Evolutionary conservation across 1,140 invertebrate genomes (phyloP), one percentile per base, ranked within the genome.

Genomic region (Drosophila triauraria): DNA sequence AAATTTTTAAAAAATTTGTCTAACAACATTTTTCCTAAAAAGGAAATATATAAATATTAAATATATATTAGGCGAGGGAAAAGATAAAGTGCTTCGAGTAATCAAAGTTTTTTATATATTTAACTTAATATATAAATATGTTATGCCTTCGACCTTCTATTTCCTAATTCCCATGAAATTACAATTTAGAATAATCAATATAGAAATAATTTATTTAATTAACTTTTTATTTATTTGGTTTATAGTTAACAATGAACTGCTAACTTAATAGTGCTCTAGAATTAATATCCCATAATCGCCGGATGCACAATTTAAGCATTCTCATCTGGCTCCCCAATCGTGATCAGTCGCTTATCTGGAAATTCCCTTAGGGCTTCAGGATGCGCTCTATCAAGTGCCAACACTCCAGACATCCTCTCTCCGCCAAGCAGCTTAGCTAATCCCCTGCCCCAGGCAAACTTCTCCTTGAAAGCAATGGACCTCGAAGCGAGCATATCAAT

Each of bases 401-500:
- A 12, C 30, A 35, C 48, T 27, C 51, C 17, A 54, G 32, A 8
- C 20, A 54, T 40, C 4, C 40, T 40, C 13, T n/a, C 25, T 38
- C 17, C 50, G 7, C 23, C 25, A 12, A 25, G 9, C 25, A 23
- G 13, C 32, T 23, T 9, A 44, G 48, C 61, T 47, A 67, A 48
- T 76, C 48, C 54, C 44, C 32, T 46, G 15, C 27, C 35, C 63
- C 48, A 23, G 43, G 30, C 43, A 4, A 43, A 47, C 9, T 30
- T 43, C 43, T 47, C 48, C 43, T 23, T 40, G 50, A 23, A 77
- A 25, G 40, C 57, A 70, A 70, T 63, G 75, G 75, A 70, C 75
- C 75, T 46, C 75, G 54, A 59, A 44, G 54, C 32, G 30, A 72
- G 68, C 58, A 63, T 63, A 70, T 61, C 65, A 78, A 78, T 78